These are phyloP conservation scores for Melanotaenia maccullochi DNA, from an alignment of 2,797 vertebrate species.

Conservation along the genomic window DNA sequence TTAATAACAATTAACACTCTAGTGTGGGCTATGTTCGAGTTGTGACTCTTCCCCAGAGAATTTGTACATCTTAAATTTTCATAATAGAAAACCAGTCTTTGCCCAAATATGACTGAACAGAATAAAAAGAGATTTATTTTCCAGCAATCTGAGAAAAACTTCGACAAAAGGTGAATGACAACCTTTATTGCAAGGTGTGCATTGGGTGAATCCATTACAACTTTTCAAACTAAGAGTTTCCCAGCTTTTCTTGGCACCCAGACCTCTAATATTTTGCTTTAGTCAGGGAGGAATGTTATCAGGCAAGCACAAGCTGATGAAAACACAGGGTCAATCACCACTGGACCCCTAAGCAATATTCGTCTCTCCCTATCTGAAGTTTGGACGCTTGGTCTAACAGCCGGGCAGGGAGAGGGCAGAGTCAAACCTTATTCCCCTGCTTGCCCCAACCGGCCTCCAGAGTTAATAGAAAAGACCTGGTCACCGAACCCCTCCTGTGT, in stretches of 20 bases:
- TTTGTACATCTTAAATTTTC: conserved; percentile 45
- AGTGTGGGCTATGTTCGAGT: conserved; percentile 31
- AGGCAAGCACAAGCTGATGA: conserved; percentile 73
- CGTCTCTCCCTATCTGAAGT: conserved; percentile 59
- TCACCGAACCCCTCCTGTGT: conserved; percentile 63
- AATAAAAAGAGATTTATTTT: conserved; percentile 41
- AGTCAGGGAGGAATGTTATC: conserved; percentile 67
- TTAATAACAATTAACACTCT: conserved; percentile 54
- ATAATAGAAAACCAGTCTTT: conserved; percentile 37
- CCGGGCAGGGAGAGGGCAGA: conserved; percentile 55
- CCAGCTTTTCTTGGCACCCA: conserved; percentile 44
- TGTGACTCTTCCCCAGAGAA: conserved; percentile 25
- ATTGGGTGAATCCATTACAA: conserved; percentile 19
- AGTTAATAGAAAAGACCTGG: conserved; percentile 85
- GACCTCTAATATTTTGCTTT: conserved; percentile 54
- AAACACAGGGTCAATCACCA: conserved; percentile 78
- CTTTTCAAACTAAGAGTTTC: conserved; percentile 43
- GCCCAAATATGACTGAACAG: conserved; percentile 37
- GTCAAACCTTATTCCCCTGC: conserved; percentile 54
- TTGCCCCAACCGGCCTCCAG: conserved; percentile 54
- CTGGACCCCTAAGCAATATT: conserved; percentile 70
- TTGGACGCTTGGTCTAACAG: conserved; percentile 60
- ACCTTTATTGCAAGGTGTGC: conserved; percentile 19
- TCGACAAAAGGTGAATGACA: conserved; percentile 47
- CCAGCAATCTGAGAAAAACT: conserved; percentile 20